phyloP scores from a whole-genome alignment of 2,113 vertebrate species.

The human (Homo sapiens) region DNA sequence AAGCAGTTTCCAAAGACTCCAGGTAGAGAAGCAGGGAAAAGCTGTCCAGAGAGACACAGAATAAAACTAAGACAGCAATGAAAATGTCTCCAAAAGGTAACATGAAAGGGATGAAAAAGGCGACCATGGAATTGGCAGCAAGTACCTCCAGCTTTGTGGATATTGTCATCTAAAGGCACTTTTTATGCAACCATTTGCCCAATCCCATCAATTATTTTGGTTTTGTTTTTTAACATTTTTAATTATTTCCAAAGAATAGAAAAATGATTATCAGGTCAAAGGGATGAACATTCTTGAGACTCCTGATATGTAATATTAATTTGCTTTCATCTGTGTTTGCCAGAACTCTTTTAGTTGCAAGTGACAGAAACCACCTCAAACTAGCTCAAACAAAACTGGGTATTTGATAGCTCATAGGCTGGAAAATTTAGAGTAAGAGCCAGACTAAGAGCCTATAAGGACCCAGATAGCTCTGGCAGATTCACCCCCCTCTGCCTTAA shows the following conservation, averaged over 20 bases:
- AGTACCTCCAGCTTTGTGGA: background rate
- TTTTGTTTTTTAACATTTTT: constrained; percentile 30
- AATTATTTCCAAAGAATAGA: constrained; percentile 19
- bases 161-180: background rate
- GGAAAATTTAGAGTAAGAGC: background rate
- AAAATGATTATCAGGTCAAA: background rate
- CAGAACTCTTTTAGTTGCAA: background rate
- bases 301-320: background rate
- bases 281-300: background rate
- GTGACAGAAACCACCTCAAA: background rate
- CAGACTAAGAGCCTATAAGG: background rate
- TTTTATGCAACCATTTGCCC: background rate
- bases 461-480: background rate
- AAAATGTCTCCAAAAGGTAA: background rate
- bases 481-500: background rate
- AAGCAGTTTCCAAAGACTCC: constrained; percentile 3
- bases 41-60: background rate
- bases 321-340: constrained; percentile 1
- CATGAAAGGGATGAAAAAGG: background rate
- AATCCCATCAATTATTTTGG: background rate
- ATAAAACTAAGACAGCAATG: background rate
- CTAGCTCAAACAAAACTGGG: background rate
- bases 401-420: background rate
- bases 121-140: background rate
- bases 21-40: background rate